A percentile compares a stretch with the other conserved stretches of the same genome.
Conservation (phyloP, 2,113 vertebrate genomes). For the Colaptes auratus region DNA sequence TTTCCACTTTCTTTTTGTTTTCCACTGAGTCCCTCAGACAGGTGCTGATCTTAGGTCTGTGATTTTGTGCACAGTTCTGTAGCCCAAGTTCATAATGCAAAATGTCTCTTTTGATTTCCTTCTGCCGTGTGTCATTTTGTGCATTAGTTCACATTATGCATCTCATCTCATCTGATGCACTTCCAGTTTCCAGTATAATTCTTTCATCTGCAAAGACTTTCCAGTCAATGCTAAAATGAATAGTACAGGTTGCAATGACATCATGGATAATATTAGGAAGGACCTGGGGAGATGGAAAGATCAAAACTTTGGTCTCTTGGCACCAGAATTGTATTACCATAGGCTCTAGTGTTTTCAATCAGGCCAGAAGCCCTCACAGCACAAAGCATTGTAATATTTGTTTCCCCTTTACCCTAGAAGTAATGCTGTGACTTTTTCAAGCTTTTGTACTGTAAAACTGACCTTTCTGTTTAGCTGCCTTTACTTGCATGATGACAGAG, state of each 20-base stretch:
- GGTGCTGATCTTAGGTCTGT: not conserved
- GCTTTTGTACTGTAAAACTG: not conserved
- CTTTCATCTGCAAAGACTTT: slow-evolving; percentile 10
- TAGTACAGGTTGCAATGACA: not conserved
- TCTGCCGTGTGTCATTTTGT: not conserved
- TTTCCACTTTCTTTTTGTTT: not conserved
- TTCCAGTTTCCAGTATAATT: not conserved
- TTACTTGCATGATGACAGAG: not conserved
- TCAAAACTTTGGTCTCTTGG: not conserved
- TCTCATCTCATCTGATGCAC: not conserved
- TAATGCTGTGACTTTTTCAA: not conserved
- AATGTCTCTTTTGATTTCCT: not conserved
- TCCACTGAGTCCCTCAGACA: not conserved
- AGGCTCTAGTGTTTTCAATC: not conserved
- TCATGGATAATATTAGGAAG: not conserved
- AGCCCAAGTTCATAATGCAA: not conserved
- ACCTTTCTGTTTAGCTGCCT: slow-evolving; percentile 38
- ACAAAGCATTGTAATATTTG: not conserved
- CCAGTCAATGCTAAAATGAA: not conserved
- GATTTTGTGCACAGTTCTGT: not conserved
- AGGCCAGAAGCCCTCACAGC: not conserved
- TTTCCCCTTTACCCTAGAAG: not conserved
- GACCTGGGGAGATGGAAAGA: not conserved
- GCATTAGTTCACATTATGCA: not conserved
- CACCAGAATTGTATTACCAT: not conserved